Base-by-base conservation (phyloP, 2,888 invertebrate genomes). In the Ctena decussata region DNA sequence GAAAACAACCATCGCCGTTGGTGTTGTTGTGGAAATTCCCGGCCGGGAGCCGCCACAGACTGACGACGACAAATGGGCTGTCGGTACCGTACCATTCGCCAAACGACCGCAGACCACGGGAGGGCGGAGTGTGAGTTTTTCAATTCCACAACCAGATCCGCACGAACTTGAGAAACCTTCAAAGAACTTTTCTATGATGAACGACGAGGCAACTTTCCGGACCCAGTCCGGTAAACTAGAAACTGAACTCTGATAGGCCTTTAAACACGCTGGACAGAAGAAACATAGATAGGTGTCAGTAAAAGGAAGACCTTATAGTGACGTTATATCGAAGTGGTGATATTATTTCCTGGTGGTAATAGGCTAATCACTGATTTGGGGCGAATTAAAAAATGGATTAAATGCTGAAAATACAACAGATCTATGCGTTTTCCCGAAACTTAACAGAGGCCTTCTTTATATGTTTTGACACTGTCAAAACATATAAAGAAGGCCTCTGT, bases 1-100 rank as follows among this genome's bases (percentile, higher is more conserved):
- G 99, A 97, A 99, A 96, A 99, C 99, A 96, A 99, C 99, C 18
- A 99, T 99, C 87, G 99, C 99, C 93, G 98, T 99, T 89, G 99
- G 99, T 94, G 98, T 99, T 94, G 98, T 99, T 95, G 95, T 93
- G 93, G 98, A 97, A 97, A 98, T 98, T 35, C 87, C 89, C 6
- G 89, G 89, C 0, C 81, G 91, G 21, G 82, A 84, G 37, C 82
- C 86, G 30, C 84, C 88, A 21, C 83, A 90, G 65, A 84, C 88
- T 30, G 84, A 85, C 70, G 83, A 90, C 69, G 85, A 87, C 65
- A 86, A 86, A 76, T 85, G 85, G 86, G 85, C 88, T 21, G 86
- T 84, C 37, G 80, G 82, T 35, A 80, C 85, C n/a, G 76, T 81
- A 15, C 84, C 86, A 5, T 78, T 82, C 76, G 41, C 72, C 30